Evolutionary conservation across 2,888 invertebrate genomes (phyloP).

Genomic region (Eueremaeus valkanovi): DNA sequence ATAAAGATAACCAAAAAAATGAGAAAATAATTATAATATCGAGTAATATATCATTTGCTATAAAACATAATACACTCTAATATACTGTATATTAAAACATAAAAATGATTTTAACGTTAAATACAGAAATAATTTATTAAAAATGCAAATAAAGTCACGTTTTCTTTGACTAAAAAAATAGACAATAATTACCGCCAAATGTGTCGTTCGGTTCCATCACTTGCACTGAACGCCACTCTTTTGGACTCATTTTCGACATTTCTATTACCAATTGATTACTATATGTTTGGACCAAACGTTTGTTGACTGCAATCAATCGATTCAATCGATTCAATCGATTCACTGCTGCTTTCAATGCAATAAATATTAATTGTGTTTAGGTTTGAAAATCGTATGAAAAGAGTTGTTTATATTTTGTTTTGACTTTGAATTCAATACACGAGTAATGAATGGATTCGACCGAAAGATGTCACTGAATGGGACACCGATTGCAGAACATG

Average conservation of each 20-base stretch:
- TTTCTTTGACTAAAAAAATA: not conserved
- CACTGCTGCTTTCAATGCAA: not conserved
- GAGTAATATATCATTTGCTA: conserved; percentile 14
- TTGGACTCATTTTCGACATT: not conserved
- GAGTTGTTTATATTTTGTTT: too few relatives aligned
- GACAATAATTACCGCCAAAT: conserved; percentile 18
- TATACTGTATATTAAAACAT: conserved; percentile 24
- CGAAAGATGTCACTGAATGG: too few relatives aligned
- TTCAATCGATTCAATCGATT: not conserved
- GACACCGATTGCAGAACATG: too few relatives aligned
- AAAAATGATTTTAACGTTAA: conserved; percentile 26
- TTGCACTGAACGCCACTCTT: not conserved
- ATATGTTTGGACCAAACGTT: not conserved
- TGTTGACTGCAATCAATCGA: not conserved
- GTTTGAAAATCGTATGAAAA: too few relatives aligned
- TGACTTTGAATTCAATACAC: too few relatives aligned
- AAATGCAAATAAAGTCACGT: conserved; percentile 33
- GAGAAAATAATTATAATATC: conserved; percentile 9
- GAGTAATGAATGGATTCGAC: too few relatives aligned
- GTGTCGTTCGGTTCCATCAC: not conserved
- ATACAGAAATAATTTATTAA: conserved; percentile 14
- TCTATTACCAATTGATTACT: too few relatives aligned
- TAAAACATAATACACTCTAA: not conserved
- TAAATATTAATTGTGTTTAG: too few relatives aligned
- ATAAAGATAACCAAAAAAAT: not conserved